A percentile compares a stretch with the other conserved stretches of the same genome.
Evolutionary conservation across 37 sponge, comb jelly and placozoan genomes (phyloP).

Genomic region (Sycon ciliatum): DNA sequence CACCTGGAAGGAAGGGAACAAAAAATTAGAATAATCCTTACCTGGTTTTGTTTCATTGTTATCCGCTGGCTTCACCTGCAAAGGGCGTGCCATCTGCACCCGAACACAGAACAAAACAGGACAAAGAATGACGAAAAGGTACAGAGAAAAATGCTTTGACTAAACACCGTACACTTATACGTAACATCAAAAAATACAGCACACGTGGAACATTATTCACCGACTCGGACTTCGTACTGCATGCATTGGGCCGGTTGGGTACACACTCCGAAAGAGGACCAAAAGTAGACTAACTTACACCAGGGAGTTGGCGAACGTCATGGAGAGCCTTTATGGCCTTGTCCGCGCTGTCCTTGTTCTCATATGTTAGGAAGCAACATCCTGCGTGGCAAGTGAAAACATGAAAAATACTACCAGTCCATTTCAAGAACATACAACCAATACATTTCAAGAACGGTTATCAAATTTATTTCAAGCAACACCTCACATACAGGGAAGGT

Average conservation of each 20-base stretch:
- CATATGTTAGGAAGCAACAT: conserved; percentile 76
- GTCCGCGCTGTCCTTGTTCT: conserved; percentile 51
- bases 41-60: no score
- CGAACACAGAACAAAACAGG: no score
- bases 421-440: background rate
- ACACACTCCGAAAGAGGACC: background rate
- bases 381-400: conserved; percentile 38
- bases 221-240: no score
- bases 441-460: background rate
- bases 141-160: background rate
- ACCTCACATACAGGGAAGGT: background rate
- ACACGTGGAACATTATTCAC: no score
- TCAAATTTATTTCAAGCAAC: background rate
- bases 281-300: conserved; percentile 54
- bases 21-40: no score
- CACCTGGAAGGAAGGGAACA: no score
- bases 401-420: background rate
- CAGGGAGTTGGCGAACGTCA: conserved; percentile 64
- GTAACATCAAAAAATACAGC: background rate
- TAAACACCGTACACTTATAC: background rate
- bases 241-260: no score
- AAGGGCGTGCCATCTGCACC: no score
- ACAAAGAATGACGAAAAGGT: no score
- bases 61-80: no score
- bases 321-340: conserved; percentile 69